A percentile compares a stretch with the other conserved stretches of the same genome.
These are phyloP conservation scores for Lepidurus apus DNA, from an alignment of 1,140 invertebrate genomes.

Conservation along the genomic window DNA sequence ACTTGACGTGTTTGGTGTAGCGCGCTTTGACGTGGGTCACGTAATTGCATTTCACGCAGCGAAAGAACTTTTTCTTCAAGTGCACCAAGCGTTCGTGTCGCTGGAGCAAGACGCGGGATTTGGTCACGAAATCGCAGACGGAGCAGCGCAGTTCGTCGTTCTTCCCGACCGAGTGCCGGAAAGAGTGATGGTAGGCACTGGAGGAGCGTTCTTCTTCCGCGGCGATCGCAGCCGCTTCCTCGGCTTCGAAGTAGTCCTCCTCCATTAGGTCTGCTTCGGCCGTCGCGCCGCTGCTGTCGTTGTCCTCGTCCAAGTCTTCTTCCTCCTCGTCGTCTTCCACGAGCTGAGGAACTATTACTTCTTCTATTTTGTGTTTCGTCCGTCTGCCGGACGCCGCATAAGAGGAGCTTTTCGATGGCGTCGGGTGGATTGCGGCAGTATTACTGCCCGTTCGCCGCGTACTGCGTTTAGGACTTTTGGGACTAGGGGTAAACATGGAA, in stretches of 20 bases:
- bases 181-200: conserved; percentile 13
- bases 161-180: neutral
- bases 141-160: conserved; percentile 41
- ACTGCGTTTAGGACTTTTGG: neutral
- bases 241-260: conserved; percentile 26
- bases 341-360: neutral
- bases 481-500: neutral
- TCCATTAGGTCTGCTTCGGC: conserved; percentile 25
- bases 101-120: conserved; percentile 42
- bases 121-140: conserved; percentile 43
- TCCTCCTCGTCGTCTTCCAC: neutral
- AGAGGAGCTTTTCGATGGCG: neutral
- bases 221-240: conserved; percentile 9
- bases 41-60: conserved; percentile 82
- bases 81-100: conserved; percentile 50
- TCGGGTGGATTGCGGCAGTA: neutral
- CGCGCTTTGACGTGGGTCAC: conserved; percentile 81
- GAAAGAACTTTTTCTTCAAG: conserved; percentile 60
- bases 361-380: neutral
- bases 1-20: conserved; percentile 89
- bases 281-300: conserved; percentile 22
- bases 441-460: neutral
- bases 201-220: conserved; percentile 34
- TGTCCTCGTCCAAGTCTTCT: neutral
- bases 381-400: neutral